A percentile compares a stretch with the other conserved stretches of the same genome.
Evolutionary conservation across 2,888 invertebrate genomes (phyloP).

Genomic region (Reticulitermes lucifugus): DNA sequence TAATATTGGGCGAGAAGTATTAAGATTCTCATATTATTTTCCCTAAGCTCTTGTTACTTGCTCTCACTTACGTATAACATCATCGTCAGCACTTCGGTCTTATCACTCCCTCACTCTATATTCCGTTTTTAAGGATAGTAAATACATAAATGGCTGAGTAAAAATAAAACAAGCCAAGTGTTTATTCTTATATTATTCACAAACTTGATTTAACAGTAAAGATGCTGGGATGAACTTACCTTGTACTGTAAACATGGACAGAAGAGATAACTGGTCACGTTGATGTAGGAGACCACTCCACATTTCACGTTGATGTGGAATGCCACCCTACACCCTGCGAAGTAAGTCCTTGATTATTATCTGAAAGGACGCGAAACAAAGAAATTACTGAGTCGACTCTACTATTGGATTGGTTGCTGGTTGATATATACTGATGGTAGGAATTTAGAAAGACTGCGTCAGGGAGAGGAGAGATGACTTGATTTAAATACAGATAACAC

Average conservation of each 20-base stretch:
- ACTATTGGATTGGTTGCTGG: slow-evolving; percentile 26
- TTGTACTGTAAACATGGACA: neutral
- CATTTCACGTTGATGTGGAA: slow-evolving; percentile 26
- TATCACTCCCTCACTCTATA: too few species aligned
- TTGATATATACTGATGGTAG: slow-evolving; percentile 18
- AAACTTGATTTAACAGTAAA: too few species aligned
- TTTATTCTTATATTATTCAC: too few species aligned
- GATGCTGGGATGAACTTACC: too few species aligned
- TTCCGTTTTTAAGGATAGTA: too few species aligned
- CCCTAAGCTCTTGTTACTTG: too few species aligned
- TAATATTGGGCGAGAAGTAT: too few species aligned
- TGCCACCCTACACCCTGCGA: slow-evolving; percentile 19
- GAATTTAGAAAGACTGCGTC: slow-evolving; percentile 11
- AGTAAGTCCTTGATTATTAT: slow-evolving; percentile 11
- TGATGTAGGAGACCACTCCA: slow-evolving; percentile 15
- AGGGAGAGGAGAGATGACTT: slow-evolving; percentile 20
- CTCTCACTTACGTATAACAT: too few species aligned
- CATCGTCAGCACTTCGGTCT: too few species aligned
- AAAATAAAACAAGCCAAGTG: too few species aligned
- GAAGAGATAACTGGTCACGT: neutral
- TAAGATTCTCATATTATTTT: too few species aligned
- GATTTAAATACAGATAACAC: slow-evolving; percentile 25
- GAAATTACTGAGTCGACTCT: slow-evolving; percentile 23
- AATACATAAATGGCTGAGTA: too few species aligned
- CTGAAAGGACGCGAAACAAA: slow-evolving; percentile 24